These are phyloP conservation scores for Talpa occidentalis DNA, from an alignment of 2,113 vertebrate genomes.

Conservation along the genomic window DNA sequence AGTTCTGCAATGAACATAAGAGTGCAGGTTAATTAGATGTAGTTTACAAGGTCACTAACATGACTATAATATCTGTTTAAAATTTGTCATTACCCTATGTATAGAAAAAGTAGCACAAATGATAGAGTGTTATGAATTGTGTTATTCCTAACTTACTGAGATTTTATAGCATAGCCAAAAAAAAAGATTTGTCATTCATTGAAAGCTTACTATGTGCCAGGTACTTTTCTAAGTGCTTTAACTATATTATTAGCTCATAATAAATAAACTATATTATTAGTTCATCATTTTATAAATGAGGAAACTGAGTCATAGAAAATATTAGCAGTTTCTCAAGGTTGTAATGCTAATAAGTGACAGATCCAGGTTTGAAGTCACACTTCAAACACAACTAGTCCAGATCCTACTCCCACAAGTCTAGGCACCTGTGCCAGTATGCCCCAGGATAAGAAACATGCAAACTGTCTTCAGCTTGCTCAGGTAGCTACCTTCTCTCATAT, in stretches of 20 bases:
- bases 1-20: too few species aligned
- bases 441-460: not conserved
- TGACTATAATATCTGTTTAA: not conserved
- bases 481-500: not conserved
- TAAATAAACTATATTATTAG: not conserved
- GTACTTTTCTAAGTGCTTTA: not conserved
- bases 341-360: not conserved
- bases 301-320: conserved; percentile 21
- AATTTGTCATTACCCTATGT: not conserved
- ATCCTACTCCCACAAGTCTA: not conserved
- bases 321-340: not conserved
- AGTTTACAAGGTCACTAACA: not conserved
- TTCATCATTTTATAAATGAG: not conserved
- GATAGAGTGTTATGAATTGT: not conserved
- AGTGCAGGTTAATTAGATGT: not conserved
- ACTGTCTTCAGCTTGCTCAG: not conserved
- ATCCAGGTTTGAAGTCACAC: not conserved
- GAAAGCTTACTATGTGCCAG: not conserved
- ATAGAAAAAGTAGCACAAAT: not conserved
- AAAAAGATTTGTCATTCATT: not conserved
- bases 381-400: not conserved
- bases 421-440: not conserved
- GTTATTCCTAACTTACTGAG: not conserved
- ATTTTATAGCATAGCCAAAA: not conserved
- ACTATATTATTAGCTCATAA: not conserved